phyloP scores from a whole-genome alignment of 2,888 invertebrate species.

The Netelia melanura region DNA sequence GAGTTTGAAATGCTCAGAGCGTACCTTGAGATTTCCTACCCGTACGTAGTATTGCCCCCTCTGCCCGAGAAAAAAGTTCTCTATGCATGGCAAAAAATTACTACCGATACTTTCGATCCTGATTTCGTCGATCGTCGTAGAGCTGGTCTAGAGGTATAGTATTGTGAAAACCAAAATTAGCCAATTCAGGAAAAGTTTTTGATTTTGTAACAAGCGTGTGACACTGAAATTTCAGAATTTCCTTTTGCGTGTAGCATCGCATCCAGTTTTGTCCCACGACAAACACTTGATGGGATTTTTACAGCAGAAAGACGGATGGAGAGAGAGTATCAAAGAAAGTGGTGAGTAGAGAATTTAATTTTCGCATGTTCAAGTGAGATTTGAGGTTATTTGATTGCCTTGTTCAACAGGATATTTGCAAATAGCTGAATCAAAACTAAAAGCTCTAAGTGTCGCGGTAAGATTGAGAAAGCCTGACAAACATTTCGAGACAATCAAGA shows the following conservation, averaged over 20 bases:
- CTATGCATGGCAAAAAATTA: constrained; percentile 92
- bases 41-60: constrained; percentile 92
- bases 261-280: constrained; percentile 90
- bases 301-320: constrained; percentile 92
- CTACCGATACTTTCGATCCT: constrained; percentile 92
- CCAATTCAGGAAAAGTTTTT: not conserved
- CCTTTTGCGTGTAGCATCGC: constrained; percentile 90
- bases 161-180: not conserved
- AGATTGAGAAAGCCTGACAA: constrained; percentile 91
- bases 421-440: constrained; percentile 92
- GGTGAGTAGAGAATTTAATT: constrained; percentile 84
- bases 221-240: constrained; percentile 87
- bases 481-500: constrained; percentile 91
- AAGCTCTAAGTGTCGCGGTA: constrained; percentile 90
- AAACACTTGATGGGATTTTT: constrained; percentile 92
- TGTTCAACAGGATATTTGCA: constrained; percentile 88
- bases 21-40: constrained; percentile 91
- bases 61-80: constrained; percentile 92
- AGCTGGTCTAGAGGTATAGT: constrained; percentile 89
- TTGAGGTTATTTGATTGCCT: constrained; percentile 27
- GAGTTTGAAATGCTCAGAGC: constrained; percentile 93
- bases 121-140: constrained; percentile 94
- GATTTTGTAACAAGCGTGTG: not conserved
- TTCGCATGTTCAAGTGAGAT: constrained; percentile 25
- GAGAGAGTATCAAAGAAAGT: constrained; percentile 91